Base-by-base conservation (phyloP, 1,140 invertebrate genomes). In the Danaus plexippus region DNA sequence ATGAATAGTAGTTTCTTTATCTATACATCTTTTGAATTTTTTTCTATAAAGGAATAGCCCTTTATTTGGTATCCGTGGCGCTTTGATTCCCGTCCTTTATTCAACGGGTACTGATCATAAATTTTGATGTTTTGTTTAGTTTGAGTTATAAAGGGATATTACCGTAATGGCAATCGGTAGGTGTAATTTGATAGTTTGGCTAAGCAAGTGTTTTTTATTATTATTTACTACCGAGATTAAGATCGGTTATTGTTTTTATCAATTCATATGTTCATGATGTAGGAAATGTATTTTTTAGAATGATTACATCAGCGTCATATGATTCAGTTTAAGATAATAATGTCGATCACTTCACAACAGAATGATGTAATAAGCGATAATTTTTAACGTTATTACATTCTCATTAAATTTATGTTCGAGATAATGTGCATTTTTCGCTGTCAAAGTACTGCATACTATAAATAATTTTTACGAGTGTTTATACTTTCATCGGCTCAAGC, bases 71-170 rank as follows among this genome's bases (percentile, higher is more conserved):
- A 64, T 74, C 69, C 68, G 66, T 80, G 80, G 80, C 77, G 73
- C 78, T 85, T 85, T 82, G 77, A 80, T 84, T 80, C 78, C 69
- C 77, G 64, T 82, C 68, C 71, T 81, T 83, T 84, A 82, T 84
- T 83, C 83, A 80, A 79, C 75, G 80, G 81, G 73, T 80, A 74
- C 66, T 66, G 71, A 73, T 65, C 73, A 82, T 85, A 85, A 86
- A 86, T 85, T 84, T 67, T 49, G 63, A 72, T 75, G 72, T 82
- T 86, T 84, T 80, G 73, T 86, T 82, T 68, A 75, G 69, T 78
- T 86, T 85, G 77, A 85, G 68, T 86, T 83, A 86, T 86, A 79
- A 74, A 77, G 71, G 80, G 69, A 71, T 79, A 80, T 84, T 81
- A 82, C 77, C 67, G 75, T 84, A 86, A 86, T 84, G 75, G 79